Base-by-base conservation (phyloP, 2,888 invertebrate species). In the Eupeodes latifasciatus region DNA sequence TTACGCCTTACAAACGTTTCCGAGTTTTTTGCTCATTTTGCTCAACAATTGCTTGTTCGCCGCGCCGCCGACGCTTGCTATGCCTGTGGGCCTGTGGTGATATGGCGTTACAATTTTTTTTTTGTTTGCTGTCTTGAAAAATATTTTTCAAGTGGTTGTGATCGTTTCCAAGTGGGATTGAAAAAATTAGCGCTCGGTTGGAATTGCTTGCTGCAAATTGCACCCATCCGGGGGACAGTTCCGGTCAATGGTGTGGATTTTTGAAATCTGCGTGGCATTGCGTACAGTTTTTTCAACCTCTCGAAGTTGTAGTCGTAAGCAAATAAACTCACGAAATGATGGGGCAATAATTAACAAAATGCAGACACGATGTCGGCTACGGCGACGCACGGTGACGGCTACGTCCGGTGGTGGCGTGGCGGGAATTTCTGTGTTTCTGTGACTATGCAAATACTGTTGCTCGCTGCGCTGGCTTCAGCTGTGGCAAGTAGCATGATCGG, bases 211-310 rank as follows among this genome's bases (percentile, higher is more conserved):
- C 72, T 62, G 66, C 40, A 76, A 72, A 77, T 44, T 84, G 87
- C 87, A 84, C 55, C 47, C 83, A 83, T 86, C 84, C 77, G 84
- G 84, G 80, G 66, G 84, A 87, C 87, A 80, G 84, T 81, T 87
- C 87, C 83, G 83, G 84, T 84, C 80, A 55, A 83, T 84, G 87
- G 76, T 71, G 76, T 71, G 51, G 67, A 84, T 84, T 53, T 76
- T 84, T 80, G 19, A 55, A 51, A 51, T 66, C 66, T 78, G 76
- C 69, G 79, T 64, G 76, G 75, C 71, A 64, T 69, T 81, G 64
- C 76, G 69, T 82, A 51, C 47, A 51, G 75, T 61, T 72, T 64
- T 69, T 53, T 16, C 40, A 16, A 36, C 36, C 36, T 27, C 55
- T 19, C 44, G 14, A 27, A 27, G 27, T 27, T 27, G 27, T 27